Evolutionary conservation across 2,888 invertebrate genomes (phyloP), one percentile per base, ranked within the genome.

Genomic region (Harmothoe impar): DNA sequence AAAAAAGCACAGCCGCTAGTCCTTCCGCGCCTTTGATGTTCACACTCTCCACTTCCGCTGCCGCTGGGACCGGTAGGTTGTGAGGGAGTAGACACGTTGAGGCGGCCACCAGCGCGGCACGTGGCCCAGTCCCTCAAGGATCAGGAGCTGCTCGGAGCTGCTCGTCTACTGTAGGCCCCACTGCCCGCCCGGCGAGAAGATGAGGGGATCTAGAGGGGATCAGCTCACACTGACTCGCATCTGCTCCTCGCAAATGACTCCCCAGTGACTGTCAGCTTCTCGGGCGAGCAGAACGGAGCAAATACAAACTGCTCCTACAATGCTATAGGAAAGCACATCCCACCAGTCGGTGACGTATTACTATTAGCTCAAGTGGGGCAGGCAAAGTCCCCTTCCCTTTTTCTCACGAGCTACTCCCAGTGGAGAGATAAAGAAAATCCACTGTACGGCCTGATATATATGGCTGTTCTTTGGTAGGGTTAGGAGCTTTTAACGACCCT

Each of bases 1-100:
- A n/a, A 62, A 77, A 43, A 81, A 43, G 43, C 33, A 81, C 43
- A 81, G 81, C 43, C 72, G 81, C 23, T 7, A 77, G 77, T 17
- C 29, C 77, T 77, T 77, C 77, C 33, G 20, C 10, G 15, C 81
- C 25, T 81, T n/a, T 35, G 81, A 35, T 81, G 33, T 81, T 43
- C 81, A 81, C 81, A 81, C 81, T 29, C 25, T 29, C 72, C 25
- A 15, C 25, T 77, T 77, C 77, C 77, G 77, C 35, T 43, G 43
- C 81, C 81, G 81, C 81, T 81, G 43, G 81, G 81, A 81, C 81
- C 81, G 43, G 43, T 35, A 81, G 33, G 81, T 81, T 81, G 81
- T 33, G 25, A 33, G 81, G 20, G 5, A 25, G 81, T 43, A 81
- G 35, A 81, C 81, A 43, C 81, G 23, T 33, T 7, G 35, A 81